phyloP scores from a whole-genome alignment of 2,888 invertebrate genomes.

The Theretra japonica region DNA sequence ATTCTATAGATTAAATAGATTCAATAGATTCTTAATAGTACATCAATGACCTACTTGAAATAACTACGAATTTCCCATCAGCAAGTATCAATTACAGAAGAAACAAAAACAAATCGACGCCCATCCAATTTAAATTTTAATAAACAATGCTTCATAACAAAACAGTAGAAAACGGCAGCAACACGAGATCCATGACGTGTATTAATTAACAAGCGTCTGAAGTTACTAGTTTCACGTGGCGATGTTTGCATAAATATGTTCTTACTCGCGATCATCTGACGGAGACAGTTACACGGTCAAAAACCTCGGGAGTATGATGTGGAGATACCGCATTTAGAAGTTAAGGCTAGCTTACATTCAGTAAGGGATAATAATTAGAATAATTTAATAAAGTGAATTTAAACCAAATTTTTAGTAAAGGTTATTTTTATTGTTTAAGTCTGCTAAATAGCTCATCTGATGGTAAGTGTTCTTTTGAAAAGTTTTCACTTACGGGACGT shows the following conservation, averaged over 20 bases:
- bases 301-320: constrained; percentile 6
- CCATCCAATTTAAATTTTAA: background rate
- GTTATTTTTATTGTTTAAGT: too few species aligned
- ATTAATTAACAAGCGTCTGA: constrained; percentile 13
- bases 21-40: too few species aligned
- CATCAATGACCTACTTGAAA: too few species aligned
- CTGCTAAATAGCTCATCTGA: too few species aligned
- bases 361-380: too few species aligned
- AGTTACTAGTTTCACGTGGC: constrained; percentile 25
- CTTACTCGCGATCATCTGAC: constrained; percentile 45
- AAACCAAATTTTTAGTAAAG: too few species aligned
- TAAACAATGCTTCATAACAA: background rate
- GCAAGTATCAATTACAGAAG: too few species aligned
- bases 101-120: background rate
- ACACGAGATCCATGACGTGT: background rate
- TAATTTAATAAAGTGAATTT: too few species aligned
- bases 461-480: too few species aligned
- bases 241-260: constrained; percentile 67
- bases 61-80: too few species aligned
- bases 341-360: background rate
- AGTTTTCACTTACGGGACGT: too few species aligned
- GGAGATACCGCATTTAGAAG: background rate
- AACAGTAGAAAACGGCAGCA: background rate
- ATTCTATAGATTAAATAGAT: too few species aligned
- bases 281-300: background rate